Evolutionary conservation across 2,113 vertebrate genomes (phyloP), one percentile per base, ranked within the genome.

Genomic region (Oriolus oriolus): DNA sequence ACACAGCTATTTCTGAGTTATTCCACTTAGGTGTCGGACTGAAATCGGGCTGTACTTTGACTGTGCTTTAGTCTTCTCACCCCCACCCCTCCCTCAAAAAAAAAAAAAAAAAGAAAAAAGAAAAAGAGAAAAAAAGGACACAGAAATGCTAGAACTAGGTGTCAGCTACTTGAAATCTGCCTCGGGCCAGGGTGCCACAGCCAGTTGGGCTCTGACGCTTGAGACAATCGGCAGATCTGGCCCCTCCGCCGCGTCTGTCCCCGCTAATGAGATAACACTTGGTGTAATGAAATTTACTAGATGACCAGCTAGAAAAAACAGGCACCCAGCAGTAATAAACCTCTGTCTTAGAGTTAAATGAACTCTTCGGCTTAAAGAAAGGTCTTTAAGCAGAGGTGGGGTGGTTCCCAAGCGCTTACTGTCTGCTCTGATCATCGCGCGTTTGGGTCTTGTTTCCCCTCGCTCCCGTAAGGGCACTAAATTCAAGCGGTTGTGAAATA

Each of bases 1-100:
- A 96, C 68, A 1, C 84, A 83, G 57, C 77, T 94, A 78, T 96
- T 96, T 95, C 95, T 56, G 73, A 94, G 96, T 95, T 96, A 88
- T 96, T 97, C 96, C 6, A 4, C 95, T 22, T 66, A 97, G 95
- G 96, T 97, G 97, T 96, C 94, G 83, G 96, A 74, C 97, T 93
- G 96, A 94, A 79, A 96, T 88, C 12, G 2, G 91, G 86, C 95
- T 96, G 87, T 57, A 89, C 93, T 87, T 93, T 91, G 81, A 76
- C 92, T 91, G 86, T 91, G 89, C 21, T 97, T 97, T 87, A 80
- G 18, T 77, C 93, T 97, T 90, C 65, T 93, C 88, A 84, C 65
- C 35, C 96, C 86, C 73, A 94, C 14, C 54, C 39, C 21, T 50
- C 22, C 16, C 14, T 27, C 20, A 50, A 30, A 44, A 44, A 35